Evolutionary conservation across 2,888 invertebrate species (phyloP).

Genomic region (Acleris laterana): DNA sequence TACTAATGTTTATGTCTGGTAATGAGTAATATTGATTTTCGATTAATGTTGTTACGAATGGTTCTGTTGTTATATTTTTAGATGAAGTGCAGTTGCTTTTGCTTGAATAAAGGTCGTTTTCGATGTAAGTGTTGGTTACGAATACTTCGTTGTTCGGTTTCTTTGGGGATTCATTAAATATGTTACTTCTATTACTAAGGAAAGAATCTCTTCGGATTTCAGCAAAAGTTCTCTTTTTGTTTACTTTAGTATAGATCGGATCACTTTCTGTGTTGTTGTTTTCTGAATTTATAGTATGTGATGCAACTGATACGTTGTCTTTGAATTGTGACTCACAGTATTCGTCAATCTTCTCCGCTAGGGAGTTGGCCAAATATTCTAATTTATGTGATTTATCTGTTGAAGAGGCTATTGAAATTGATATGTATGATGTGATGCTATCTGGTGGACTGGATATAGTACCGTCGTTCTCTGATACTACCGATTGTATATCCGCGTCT

Average conservation of each 20-base stretch:
- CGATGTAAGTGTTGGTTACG: constrained; percentile 71
- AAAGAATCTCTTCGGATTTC: constrained; percentile 73
- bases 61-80: constrained; percentile 79
- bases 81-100: constrained; percentile 70
- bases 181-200: constrained; percentile 65
- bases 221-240: constrained; percentile 83
- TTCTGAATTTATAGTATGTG: constrained; percentile 58
- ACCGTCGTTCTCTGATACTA: constrained; percentile 78
- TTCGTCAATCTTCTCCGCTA: constrained; percentile 82
- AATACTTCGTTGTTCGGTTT: constrained; percentile 69
- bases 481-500: constrained; percentile 64
- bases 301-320: constrained; percentile 63
- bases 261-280: constrained; percentile 64
- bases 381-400: constrained; percentile 77
- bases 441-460: constrained; percentile 77
- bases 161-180: constrained; percentile 64
- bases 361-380: constrained; percentile 78
- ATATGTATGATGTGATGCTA: constrained; percentile 81
- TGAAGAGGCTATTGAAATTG: constrained; percentile 80
- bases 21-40: constrained; percentile 89
- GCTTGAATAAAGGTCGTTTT: constrained; percentile 69
- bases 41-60: constrained; percentile 79
- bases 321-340: constrained; percentile 79
- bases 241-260: constrained; percentile 74
- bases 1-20: constrained; percentile 88